Evolutionary conservation across 2,797 vertebrate species (phyloP).

Genomic region (Discoglossus pictus): DNA sequence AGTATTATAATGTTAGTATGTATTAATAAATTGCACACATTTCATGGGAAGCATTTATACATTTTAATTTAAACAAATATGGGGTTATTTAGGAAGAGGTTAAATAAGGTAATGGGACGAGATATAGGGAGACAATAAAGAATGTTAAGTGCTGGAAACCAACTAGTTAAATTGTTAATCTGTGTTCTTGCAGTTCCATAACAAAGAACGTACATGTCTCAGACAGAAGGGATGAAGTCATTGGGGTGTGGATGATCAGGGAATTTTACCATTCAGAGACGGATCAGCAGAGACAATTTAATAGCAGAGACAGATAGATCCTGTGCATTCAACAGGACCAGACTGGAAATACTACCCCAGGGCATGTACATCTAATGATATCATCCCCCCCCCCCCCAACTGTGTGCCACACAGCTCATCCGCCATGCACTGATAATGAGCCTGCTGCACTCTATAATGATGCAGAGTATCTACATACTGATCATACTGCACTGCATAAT

Average conservation of each 20-base stretch:
- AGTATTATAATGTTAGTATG: no score
- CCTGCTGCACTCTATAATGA: not conserved
- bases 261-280: constrained; percentile 46
- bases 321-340: constrained; percentile 30
- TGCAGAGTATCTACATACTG: not conserved
- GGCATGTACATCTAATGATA: constrained; percentile 24
- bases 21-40: no score
- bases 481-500: constrained; percentile 1
- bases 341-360: constrained; percentile 34
- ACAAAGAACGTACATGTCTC: constrained; percentile 24
- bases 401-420: constrained; percentile 1
- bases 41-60: no score
- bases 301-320: constrained; percentile 22
- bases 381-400: constrained; percentile 6
- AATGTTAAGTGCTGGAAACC: no score
- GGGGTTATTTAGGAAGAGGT: no score
- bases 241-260: constrained; percentile 31
- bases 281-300: constrained; percentile 38
- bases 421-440: constrained; percentile 1
- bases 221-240: constrained; percentile 40
- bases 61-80: no score
- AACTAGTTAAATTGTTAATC: constrained; percentile 25
- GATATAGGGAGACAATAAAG: no score
- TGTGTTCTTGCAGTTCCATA: constrained; percentile 8
- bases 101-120: no score